These are phyloP conservation scores for Dynastes hyllus DNA, from an alignment of 2,888 invertebrate genomes.

Conservation along the genomic window DNA sequence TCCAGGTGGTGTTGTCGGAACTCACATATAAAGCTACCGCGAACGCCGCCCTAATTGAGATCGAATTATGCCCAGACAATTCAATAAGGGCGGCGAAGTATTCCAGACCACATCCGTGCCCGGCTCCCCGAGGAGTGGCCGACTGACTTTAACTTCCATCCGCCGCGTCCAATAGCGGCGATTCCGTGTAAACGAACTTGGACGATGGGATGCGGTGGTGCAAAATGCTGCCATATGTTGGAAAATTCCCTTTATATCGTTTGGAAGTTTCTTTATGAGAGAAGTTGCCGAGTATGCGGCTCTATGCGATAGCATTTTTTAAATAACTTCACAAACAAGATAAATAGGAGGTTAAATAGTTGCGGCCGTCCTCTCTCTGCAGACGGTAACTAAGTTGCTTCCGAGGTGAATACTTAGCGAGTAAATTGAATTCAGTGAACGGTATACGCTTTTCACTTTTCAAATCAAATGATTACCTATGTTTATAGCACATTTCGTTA, in stretches of 20 bases:
- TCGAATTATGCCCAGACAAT: conserved; percentile 41
- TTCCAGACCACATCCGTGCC: conserved; percentile 37
- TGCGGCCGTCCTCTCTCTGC: not conserved
- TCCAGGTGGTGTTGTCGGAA: conserved; percentile 33
- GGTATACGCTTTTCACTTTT: too few relatives aligned
- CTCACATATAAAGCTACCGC: conserved; percentile 37
- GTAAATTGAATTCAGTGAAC: too few relatives aligned
- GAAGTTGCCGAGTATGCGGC: conserved; percentile 17
- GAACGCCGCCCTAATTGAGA: conserved; percentile 31
- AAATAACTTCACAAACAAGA: conserved; percentile 6
- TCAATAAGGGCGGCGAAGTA: conserved; percentile 32
- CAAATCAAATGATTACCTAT: too few relatives aligned
- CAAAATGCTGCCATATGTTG: not conserved
- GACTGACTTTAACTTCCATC: not conserved
- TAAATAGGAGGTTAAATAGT: conserved; percentile 14
- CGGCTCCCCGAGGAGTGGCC: conserved; percentile 17
- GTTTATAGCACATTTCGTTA: too few relatives aligned
- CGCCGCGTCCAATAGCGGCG: not conserved
- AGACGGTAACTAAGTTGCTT: not conserved
- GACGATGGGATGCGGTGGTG: conserved; percentile 7
- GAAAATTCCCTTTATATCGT: conserved; percentile 31
- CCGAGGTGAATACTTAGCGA: not conserved
- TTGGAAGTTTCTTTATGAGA: conserved; percentile 38
- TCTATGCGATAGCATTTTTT: conserved; percentile 23
- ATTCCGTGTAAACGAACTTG: conserved; percentile 19